phyloP scores from a whole-genome alignment of 2,888 invertebrate genomes.

The Parnassius smintheus region DNA sequence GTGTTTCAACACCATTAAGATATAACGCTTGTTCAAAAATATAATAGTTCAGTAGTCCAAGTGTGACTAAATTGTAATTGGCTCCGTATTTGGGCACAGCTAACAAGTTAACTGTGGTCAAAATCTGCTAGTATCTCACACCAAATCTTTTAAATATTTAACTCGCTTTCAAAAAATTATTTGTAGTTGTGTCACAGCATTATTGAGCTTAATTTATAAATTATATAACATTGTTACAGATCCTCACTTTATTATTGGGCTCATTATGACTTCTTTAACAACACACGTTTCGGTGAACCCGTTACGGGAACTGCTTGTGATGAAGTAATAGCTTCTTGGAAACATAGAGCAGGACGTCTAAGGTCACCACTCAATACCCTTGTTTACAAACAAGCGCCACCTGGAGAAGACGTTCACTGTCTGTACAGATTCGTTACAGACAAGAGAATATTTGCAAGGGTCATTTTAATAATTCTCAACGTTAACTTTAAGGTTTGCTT shows the following conservation, averaged over 20 bases:
- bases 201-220: no score
- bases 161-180: no score
- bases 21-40: no score
- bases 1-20: no score
- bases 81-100: no score
- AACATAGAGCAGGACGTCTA: conserved; percentile 86
- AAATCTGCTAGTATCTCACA: no score
- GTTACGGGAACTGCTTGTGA: conserved; percentile 92
- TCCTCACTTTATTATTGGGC: conserved; percentile 97
- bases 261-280: conserved; percentile 96
- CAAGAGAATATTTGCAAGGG: conserved; percentile 89
- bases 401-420: conserved; percentile 88
- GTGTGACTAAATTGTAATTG: no score
- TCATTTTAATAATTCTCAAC: conserved; percentile 87
- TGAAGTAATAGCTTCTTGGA: conserved; percentile 93
- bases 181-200: no score
- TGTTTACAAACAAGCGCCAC: conserved; percentile 90
- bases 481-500: conserved; percentile 88
- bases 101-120: no score
- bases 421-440: conserved; percentile 92
- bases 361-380: conserved; percentile 93
- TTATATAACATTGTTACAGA: conserved; percentile 48
- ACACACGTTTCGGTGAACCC: conserved; percentile 91
- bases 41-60: no score
- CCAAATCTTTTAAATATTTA: no score